Percentiles rank a stretch among this genome's conserved stretches.
Conservation (phyloP, 2,113 vertebrate species). For the Telmatochromis brichardi region DNA sequence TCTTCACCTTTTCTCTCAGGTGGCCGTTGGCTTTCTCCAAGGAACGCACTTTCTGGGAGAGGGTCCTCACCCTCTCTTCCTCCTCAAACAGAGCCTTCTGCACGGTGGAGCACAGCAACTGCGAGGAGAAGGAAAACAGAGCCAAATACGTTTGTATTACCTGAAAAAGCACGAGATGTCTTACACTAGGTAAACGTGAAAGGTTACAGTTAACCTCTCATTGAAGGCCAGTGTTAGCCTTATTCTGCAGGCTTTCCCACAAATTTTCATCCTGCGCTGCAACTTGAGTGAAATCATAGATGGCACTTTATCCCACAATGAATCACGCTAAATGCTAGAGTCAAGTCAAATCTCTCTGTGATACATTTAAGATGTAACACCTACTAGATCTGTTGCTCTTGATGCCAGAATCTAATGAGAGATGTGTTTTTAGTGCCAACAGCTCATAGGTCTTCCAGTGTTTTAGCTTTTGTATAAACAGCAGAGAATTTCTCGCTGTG, state of each 20-base stretch:
- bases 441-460: conserved; percentile 11
- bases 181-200: neutral
- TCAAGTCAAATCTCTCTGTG: neutral
- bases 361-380: neutral
- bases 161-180: neutral
- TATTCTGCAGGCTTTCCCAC: neutral
- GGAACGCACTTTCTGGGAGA: conserved; percentile 74
- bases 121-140: neutral
- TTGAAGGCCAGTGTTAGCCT: neutral
- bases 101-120: conserved; percentile 76
- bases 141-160: neutral
- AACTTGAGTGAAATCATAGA: neutral
- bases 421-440: conserved; percentile 3
- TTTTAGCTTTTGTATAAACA: neutral
- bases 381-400: conserved; percentile 6
- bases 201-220: neutral
- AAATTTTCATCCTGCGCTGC: neutral
- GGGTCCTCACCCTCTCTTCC: conserved; percentile 73
- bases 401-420: neutral
- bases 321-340: neutral
- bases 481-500: neutral
- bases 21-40: conserved; percentile 79
- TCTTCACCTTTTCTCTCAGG: conserved; percentile 78
- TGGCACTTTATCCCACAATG: neutral
- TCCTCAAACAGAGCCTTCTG: conserved; percentile 82